Conservation (phyloP, 2,888 invertebrate genomes). For the Muscina levida region DNA sequence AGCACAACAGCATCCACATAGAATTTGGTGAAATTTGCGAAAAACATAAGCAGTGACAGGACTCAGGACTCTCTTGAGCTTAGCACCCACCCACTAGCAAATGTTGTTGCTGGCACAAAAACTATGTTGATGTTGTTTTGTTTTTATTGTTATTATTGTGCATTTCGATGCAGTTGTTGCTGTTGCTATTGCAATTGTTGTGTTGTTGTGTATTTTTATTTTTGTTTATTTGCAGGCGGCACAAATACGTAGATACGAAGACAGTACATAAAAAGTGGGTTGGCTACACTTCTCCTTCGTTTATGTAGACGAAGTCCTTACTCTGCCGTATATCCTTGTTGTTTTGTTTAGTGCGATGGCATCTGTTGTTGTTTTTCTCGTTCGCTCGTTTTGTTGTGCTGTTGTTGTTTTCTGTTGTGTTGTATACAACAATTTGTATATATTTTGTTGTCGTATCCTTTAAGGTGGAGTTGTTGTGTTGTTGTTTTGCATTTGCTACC, state of each 20-base stretch:
- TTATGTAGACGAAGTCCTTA: neutral
- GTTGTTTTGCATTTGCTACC: conserved; percentile 56
- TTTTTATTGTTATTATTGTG: conserved; percentile 60
- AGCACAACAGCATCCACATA: too few relatives aligned
- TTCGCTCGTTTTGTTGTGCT: conserved; percentile 45
- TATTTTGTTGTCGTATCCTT: conserved; percentile 2
- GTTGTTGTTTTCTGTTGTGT: conserved; percentile 61
- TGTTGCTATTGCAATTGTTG: conserved; percentile 71
- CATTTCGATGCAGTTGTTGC: conserved; percentile 76
- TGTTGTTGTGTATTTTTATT: conserved; percentile 52
- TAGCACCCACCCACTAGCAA: conserved; percentile 66
- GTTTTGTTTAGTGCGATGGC: conserved; percentile 29
- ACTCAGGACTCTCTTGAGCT: neutral
- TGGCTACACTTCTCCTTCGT: conserved; percentile 6
- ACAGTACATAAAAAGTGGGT: conserved; percentile 28
- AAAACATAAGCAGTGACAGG: conserved; percentile 16
- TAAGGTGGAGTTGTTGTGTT: too few relatives aligned
- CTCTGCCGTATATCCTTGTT: neutral
- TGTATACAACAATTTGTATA: conserved; percentile 30
- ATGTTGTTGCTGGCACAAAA: too few relatives aligned
- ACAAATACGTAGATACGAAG: neutral
- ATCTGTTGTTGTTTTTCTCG: conserved; percentile 28
- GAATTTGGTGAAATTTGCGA: too few relatives aligned
- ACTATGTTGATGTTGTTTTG: too few relatives aligned
- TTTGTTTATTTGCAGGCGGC: conserved; percentile 60